Base-by-base conservation (phyloP, 2,888 invertebrate genomes). In the Leucophora obtusa region DNA sequence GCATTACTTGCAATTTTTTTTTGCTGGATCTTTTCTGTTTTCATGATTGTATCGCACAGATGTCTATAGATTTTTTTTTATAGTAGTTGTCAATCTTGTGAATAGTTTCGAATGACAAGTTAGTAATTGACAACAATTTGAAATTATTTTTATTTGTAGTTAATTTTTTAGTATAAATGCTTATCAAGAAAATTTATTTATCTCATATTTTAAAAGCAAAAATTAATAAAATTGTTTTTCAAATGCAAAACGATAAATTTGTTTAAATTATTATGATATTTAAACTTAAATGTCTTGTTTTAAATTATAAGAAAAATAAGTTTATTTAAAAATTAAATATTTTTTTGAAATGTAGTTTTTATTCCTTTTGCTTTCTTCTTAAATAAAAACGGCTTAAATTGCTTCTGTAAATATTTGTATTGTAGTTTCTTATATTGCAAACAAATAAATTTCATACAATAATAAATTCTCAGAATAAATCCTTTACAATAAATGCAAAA, bases 41-140 rank as follows among this genome's bases (percentile, higher is more conserved):
- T 63, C 17, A 17, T 60, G 33, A 9, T 47, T 33, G 15, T 58
- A 7, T 35, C 8, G 35, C 8, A 21, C 10, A 35, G 10, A 53
- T 21, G 14, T 21, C 1, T 21, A 14, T n/a, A 7, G 28, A 14
- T 14, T 21, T 14, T 28, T 14, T 11, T 14, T 7, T 21, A 6
- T 43, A 38, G 38, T 17, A 28, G 33, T 51, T 66, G 24, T 59
- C 17, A 53, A 59, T 74, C 18, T 17, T 15, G 28, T 7, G 11
- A 51, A 66, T 51, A 65, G 24, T 71, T 53, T 51, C 18, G 35
- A 43, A 54, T 54, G 66, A 71, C 73, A 74, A 66, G 51, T 15
- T 60, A 11, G 28, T 15, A 68, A 74, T 74, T 74, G 60, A 77
- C 62, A 70, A 28, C 21, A 66, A 62, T 66, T 68, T 56, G 38